Evolutionary conservation across 1,140 invertebrate species (phyloP), one percentile per base, ranked within the genome.

Genomic region (Papilio xuthus): DNA sequence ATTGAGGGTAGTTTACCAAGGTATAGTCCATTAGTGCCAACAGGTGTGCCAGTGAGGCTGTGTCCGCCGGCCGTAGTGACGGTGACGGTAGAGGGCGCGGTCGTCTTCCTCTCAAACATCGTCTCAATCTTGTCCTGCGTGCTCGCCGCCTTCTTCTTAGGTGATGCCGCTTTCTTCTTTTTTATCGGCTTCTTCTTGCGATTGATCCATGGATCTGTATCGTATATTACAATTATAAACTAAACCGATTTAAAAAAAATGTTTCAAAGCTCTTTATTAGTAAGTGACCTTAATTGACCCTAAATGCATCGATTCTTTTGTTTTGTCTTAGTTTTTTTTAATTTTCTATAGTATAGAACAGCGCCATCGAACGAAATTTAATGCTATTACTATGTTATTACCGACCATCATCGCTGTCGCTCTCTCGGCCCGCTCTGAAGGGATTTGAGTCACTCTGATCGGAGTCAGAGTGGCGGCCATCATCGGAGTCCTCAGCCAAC

Each of bases 401-500:
- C 90, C n/a, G n/a, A n/a, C n/a, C 92, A 81, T 93, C 94, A 94
- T 96, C 96, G 78, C 96, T 96, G 94, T 98, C 98, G 90, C 98
- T 98, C 18, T 76, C 74, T 0, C 74, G 37, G 87, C 96, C 97
- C 78, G 96, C 97, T 77, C 96, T 96, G 91, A 98, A 98, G 20
- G 98, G 98, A 95, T 98, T 98, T 88, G 97, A 98, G 94, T 98
- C 97, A 80, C 97, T 97, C 82, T 96, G 96, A 83, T 96, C 96
- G 77, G 96, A 96, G 84, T 97, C 96, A 76, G 96, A 96, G 83
- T 95, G 95, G 32, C 95, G 37, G 94, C 96, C 95, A 32, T 93
- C 94, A 81, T 95, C 94, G 72, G 94, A 92, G 72, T 91, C 95
- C 80, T 94, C 95, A 23, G 92, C 95, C 78, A 89, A 94, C 70